phyloP scores from a whole-genome alignment of 2,113 vertebrate genomes.

The Hypomesus transpacificus region DNA sequence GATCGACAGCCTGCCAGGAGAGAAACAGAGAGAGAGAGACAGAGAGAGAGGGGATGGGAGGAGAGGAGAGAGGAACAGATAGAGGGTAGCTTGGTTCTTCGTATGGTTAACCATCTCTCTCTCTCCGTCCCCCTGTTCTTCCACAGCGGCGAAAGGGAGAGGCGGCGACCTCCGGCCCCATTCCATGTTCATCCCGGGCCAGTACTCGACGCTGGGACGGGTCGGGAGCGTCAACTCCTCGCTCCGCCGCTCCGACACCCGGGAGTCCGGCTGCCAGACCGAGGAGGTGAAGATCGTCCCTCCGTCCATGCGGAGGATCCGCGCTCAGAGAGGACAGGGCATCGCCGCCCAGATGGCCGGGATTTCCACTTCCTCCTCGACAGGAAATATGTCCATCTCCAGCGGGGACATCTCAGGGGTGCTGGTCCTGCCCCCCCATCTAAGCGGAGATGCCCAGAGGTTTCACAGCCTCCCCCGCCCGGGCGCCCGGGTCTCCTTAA shows the following conservation, averaged over 20 bases:
- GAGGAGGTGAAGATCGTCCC: slow-evolving; percentile 89
- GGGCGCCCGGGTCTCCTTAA: slow-evolving; percentile 77
- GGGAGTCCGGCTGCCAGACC: slow-evolving; percentile 92
- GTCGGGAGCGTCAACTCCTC: slow-evolving; percentile 72
- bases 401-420: slow-evolving; percentile 77
- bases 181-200: slow-evolving; percentile 83
- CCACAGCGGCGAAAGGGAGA: slow-evolving; percentile 72
- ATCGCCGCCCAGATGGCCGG: slow-evolving; percentile 93
- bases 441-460: slow-evolving; percentile 70
- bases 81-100: slow-evolving; percentile 4
- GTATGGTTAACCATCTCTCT: slow-evolving; percentile 2
- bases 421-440: slow-evolving; percentile 68
- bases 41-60: neutral
- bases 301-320: slow-evolving; percentile 91
- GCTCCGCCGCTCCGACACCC: slow-evolving; percentile 74
- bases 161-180: slow-evolving; percentile 77
- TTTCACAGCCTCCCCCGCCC: slow-evolving; percentile 91
- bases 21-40: neutral
- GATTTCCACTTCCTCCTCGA: slow-evolving; percentile 83
- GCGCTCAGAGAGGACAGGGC: slow-evolving; percentile 91
- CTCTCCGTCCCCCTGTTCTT: slow-evolving; percentile 54
- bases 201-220: slow-evolving; percentile 83
- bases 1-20: slow-evolving; percentile 19
- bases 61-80: neutral
- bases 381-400: slow-evolving; percentile 84